Base-by-base conservation (phyloP, 2,797 vertebrate genomes). In the Betta splendens region DNA sequence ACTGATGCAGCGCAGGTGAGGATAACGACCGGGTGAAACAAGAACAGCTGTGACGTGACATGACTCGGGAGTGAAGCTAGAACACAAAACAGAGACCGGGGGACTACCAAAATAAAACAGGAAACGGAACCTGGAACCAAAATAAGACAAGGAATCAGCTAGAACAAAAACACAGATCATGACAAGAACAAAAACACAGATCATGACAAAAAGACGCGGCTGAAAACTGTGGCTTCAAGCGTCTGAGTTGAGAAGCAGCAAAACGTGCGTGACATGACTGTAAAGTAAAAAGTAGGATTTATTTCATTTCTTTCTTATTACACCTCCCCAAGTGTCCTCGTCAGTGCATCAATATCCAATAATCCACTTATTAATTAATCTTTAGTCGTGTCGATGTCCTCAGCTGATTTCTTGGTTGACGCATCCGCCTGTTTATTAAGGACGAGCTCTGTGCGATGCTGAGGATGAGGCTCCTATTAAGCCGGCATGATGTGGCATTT, bases 401-500 rank as follows among this genome's bases (percentile, higher is more conserved):
- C 9, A 42, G 52, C 26, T 64, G 60, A 76, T 80, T 64, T 66
- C 36, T 78, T 2, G 2, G 52, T 31, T 62, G 21, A 40, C 31
- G 44, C 45, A 15, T 53, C 35, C 23, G 3, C 25, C 25, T 47
- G 51, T 63, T 79, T 75, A 76, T 72, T 75, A 70, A 67, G 25
- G 28, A 51, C 66, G 53, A 76, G 47, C 59, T 75, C 33, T 21
- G 38, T 21, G 61, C 16, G 23, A 64, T 55, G 59, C 54, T 20
- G 31, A 1, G 7, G 53, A 22, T 64, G 40, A 64, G 54, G 59
- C 75, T 64, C 51, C 77, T 35, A 79, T 85, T 83, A 79, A 75
- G 72, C 74, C 66, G 48, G 57, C 64, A 64, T 49, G 68, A 70
- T 61, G 42, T 80, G 79, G 51, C 79, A 71, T 75, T 85, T 81